These are phyloP conservation scores for Ctenodactylus gundi DNA, from an alignment of 2,113 vertebrate species.

Conservation along the genomic window DNA sequence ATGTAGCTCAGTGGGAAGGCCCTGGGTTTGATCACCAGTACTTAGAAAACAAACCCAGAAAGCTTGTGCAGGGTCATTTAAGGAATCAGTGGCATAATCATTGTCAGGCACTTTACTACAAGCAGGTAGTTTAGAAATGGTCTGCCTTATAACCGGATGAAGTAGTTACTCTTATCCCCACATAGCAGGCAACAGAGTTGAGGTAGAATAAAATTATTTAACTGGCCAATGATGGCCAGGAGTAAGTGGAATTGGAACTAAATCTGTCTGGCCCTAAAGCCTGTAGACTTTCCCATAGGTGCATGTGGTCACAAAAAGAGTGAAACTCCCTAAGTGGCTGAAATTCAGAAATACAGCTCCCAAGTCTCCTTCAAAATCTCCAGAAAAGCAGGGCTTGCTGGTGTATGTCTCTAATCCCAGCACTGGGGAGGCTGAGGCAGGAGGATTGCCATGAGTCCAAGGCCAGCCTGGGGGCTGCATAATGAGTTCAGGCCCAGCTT, in stretches of 20 bases:
- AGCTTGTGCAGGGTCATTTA: fast-evolving
- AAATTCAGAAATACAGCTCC: neutral
- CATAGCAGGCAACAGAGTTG: neutral
- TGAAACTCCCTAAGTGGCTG: neutral
- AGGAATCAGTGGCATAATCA: neutral
- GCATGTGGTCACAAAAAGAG: neutral
- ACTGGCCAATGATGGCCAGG: neutral
- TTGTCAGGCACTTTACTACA: neutral
- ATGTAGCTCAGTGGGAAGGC: too few relatives aligned
- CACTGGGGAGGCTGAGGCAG: too few relatives aligned
- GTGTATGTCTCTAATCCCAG: too few relatives aligned
- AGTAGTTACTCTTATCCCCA: neutral
- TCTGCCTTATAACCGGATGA: neutral
- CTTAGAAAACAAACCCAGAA: neutral
- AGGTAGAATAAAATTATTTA: neutral
- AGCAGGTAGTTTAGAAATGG: neutral
- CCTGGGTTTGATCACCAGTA: too few relatives aligned
- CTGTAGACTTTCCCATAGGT: neutral
- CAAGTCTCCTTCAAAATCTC: neutral
- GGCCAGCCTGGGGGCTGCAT: too few relatives aligned
- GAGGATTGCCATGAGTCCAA: too few relatives aligned
- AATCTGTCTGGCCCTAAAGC: neutral
- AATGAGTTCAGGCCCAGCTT: too few relatives aligned
- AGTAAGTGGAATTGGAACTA: neutral
- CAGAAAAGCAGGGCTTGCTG: too few relatives aligned